phyloP scores from a whole-genome alignment of 2,113 vertebrate species.

The Psettodes erumei region DNA sequence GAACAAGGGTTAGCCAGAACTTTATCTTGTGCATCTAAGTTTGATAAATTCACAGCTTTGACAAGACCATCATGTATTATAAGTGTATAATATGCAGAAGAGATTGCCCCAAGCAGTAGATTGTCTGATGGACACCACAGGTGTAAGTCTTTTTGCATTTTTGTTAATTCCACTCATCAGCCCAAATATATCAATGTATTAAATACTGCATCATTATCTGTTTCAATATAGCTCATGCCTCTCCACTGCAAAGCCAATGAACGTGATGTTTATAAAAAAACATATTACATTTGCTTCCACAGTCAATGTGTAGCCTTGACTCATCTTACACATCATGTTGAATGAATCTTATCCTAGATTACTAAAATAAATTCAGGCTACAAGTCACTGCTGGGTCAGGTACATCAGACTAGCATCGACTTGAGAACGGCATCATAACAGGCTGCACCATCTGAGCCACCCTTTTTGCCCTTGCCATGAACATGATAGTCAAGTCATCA shows the following conservation, averaged over 20 bases:
- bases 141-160: neutral
- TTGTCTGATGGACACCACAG: conserved; percentile 14
- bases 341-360: too few species aligned
- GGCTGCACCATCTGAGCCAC: too few species aligned
- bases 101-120: conserved; percentile 6
- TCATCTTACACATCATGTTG: conserved; percentile 19
- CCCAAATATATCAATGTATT: neutral
- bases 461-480: too few species aligned
- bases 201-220: neutral
- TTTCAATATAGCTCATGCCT: neutral
- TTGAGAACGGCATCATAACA: too few species aligned
- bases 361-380: too few species aligned
- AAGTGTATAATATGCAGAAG: conserved; percentile 2
- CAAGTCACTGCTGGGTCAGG: too few species aligned
- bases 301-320: conserved; percentile 8
- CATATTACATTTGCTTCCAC: neutral
- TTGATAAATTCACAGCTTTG: conserved; percentile 38
- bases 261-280: neutral
- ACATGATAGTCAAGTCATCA: too few species aligned
- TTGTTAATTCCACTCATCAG: neutral
- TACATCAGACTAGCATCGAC: too few species aligned
- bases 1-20: conserved; percentile 38
- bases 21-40: conserved; percentile 28
- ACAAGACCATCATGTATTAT: conserved; percentile 3
- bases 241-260: neutral